phyloP scores from a whole-genome alignment of 2,113 vertebrate species.

The Ibidorhyncha struthersii region DNA sequence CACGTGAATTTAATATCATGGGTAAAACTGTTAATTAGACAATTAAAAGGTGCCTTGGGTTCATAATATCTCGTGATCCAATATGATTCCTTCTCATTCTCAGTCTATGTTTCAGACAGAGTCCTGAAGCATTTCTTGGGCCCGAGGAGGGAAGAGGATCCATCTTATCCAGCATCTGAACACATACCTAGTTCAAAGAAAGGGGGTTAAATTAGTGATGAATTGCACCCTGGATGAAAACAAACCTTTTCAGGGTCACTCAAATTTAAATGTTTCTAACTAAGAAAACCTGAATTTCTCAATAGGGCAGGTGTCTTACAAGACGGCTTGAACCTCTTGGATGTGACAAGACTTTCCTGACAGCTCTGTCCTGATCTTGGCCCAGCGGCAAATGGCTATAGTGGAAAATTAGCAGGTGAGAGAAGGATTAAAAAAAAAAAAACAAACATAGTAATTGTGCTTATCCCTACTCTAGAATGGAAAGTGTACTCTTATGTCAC shows the following conservation, averaged over 20 bases:
- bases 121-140: neutral
- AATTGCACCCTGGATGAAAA: neutral
- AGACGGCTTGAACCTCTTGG: neutral
- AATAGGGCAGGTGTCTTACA: neutral
- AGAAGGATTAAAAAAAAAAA: no score
- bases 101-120: neutral
- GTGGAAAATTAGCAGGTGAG: neutral
- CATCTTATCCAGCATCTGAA: neutral
- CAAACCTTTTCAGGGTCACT: neutral
- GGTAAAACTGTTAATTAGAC: slow-evolving; percentile 3
- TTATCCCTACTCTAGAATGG: neutral
- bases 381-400: neutral
- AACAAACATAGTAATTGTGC: neutral
- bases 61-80: neutral
- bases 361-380: neutral
- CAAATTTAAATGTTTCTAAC: neutral
- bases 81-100: neutral
- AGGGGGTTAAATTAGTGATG: neutral
- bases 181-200: neutral
- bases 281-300: neutral
- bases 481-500: neutral
- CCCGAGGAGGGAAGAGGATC: neutral
- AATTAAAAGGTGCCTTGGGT: neutral
- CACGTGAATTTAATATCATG: neutral
- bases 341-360: neutral